A percentile compares a stretch with the other conserved stretches of the same genome.
Conservation (phyloP, 2,888 invertebrate genomes). For the Elegia similella region DNA sequence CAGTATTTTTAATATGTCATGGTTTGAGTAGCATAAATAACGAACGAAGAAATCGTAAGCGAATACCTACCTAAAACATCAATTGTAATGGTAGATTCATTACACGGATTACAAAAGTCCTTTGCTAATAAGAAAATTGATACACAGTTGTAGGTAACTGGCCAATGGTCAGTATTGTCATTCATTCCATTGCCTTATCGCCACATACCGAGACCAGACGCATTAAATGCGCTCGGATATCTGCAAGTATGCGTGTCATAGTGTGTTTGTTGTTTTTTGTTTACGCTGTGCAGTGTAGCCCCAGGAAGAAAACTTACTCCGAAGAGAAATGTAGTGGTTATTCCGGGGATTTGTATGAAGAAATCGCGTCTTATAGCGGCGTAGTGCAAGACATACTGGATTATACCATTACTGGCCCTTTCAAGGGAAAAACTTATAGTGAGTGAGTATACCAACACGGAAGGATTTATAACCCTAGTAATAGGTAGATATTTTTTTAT, state of each 20-base stretch:
- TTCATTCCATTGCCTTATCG: constrained; percentile 12
- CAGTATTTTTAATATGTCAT: too few relatives aligned
- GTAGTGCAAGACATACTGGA: constrained; percentile 77
- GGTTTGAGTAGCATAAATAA: too few relatives aligned
- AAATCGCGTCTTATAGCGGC: constrained; percentile 82
- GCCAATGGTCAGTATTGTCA: neutral
- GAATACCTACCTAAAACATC: too few relatives aligned
- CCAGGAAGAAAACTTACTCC: constrained; percentile 28
- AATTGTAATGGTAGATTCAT: too few relatives aligned
- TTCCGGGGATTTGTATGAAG: constrained; percentile 54
- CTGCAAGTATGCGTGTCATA: constrained; percentile 8
- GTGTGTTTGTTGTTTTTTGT: constrained; percentile 8
- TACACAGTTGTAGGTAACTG: neutral
- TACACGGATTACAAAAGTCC: too few relatives aligned
- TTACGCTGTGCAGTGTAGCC: constrained; percentile 29
- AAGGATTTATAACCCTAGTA: too few relatives aligned
- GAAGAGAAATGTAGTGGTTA: constrained; percentile 40
- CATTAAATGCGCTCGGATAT: constrained; percentile 9
- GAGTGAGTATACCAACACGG: constrained; percentile 56
- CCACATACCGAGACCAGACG: constrained; percentile 1
- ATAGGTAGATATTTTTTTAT: too few relatives aligned
- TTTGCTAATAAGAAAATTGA: neutral
- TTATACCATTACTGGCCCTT: constrained; percentile 71
- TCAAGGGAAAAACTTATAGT: constrained; percentile 80
- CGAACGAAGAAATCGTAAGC: too few relatives aligned